Conservation (phyloP, 2,888 invertebrate species). For the Agrochola lychnidis region DNA sequence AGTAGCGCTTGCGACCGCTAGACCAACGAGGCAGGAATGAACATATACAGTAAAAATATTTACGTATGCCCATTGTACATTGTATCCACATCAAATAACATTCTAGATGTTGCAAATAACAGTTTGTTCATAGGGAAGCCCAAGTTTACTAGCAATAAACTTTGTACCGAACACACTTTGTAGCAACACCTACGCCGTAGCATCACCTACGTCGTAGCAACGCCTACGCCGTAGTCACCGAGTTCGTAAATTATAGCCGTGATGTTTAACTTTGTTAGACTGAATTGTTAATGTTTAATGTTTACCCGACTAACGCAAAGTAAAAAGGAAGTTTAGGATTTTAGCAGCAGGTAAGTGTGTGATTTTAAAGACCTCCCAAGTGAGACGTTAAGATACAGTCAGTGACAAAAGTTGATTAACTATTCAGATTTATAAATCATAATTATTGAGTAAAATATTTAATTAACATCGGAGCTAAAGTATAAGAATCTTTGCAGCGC, state of each 20-base stretch:
- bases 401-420: too few species aligned
- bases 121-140: background rate
- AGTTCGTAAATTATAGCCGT: background rate
- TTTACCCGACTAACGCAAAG: background rate
- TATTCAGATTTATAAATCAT: too few species aligned
- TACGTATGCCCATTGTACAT: background rate
- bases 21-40: too few species aligned
- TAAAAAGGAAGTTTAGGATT: background rate
- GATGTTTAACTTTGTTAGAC: too few species aligned
- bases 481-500: too few species aligned
- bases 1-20: too few species aligned
- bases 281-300: too few species aligned
- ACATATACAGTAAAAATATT: background rate
- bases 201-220: slow-evolving; percentile 12
- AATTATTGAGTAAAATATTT: too few species aligned
- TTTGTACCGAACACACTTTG: background rate
- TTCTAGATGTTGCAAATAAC: background rate
- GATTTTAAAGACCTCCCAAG: too few species aligned
- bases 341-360: too few species aligned
- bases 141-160: background rate
- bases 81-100: background rate
- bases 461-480: too few species aligned
- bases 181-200: slow-evolving; percentile 25
- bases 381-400: too few species aligned
- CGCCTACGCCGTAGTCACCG: slow-evolving; percentile 9